phyloP scores from a whole-genome alignment of 2,113 vertebrate species.

The Tautogolabrus adspersus region DNA sequence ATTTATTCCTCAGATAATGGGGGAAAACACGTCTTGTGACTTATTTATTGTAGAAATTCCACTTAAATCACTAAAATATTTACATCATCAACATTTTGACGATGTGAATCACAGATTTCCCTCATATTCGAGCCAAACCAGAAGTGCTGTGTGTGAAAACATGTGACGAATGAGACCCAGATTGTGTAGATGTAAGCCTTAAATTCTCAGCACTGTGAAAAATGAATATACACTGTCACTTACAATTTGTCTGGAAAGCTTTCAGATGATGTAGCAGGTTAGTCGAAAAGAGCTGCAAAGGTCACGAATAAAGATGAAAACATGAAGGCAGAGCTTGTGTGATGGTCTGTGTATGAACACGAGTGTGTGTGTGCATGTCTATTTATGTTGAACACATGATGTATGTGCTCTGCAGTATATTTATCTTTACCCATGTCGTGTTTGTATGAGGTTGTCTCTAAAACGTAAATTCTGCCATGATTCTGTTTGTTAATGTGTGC shows the following conservation, averaged over 20 bases:
- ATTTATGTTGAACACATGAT: not conserved
- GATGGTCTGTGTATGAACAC: slow-evolving; percentile 1
- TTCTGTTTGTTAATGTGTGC: slow-evolving; percentile 23
- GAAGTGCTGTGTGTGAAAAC: slow-evolving; percentile 14
- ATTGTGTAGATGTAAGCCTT: not conserved
- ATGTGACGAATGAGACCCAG: slow-evolving; percentile 21
- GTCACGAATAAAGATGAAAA: no score
- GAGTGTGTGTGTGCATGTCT: not conserved
- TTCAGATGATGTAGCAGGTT: not conserved
- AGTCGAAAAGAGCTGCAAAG: not conserved
- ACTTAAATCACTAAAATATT: not conserved
- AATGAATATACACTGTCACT: not conserved
- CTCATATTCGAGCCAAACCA: slow-evolving; percentile 22
- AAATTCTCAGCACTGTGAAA: not conserved
- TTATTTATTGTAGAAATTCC: slow-evolving; percentile 5
- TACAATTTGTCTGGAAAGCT: not conserved
- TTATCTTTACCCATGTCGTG: slow-evolving; percentile 17
- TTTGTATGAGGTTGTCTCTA: slow-evolving; percentile 42
- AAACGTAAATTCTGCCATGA: slow-evolving; percentile 8
- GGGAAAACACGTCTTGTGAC: not conserved
- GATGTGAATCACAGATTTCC: slow-evolving; percentile 12
- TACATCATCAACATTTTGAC: not conserved
- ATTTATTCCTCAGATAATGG: no score
- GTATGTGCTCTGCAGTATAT: slow-evolving; percentile 3
- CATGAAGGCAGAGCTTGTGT: not conserved